A percentile compares a stretch with the other conserved stretches of the same genome.
Evolutionary conservation across 1,140 invertebrate genomes (phyloP).

Genomic region (Sminthurinus signatus): DNA sequence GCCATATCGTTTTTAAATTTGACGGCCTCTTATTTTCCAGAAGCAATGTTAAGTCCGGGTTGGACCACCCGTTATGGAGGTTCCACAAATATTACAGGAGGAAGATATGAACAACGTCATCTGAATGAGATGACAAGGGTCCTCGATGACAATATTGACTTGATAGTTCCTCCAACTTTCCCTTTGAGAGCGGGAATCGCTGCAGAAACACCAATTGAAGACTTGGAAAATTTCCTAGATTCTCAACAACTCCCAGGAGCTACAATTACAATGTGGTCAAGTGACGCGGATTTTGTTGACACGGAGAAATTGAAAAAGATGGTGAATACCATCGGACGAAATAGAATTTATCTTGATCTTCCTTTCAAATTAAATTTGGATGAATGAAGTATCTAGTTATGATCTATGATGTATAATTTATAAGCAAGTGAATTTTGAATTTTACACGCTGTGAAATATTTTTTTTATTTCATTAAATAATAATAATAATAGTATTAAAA

Average conservation of each 20-base stretch:
- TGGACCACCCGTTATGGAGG: constrained; percentile 69
- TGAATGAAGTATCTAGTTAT: too few relatives aligned
- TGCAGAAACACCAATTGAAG: constrained; percentile 53
- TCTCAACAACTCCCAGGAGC: too few relatives aligned
- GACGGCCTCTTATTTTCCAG: constrained; percentile 54
- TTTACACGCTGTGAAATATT: too few relatives aligned
- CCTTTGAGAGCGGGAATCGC: constrained; percentile 68
- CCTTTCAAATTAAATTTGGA: constrained; percentile 27
- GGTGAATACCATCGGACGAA: constrained; percentile 17
- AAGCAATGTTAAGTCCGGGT: constrained; percentile 69
- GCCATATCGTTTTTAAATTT: constrained; percentile 57
- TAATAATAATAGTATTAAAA: too few relatives aligned
- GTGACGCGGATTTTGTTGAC: constrained; percentile 10
- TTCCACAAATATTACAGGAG: not conserved
- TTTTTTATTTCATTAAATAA: too few relatives aligned
- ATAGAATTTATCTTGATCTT: constrained; percentile 46
- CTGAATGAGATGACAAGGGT: too few relatives aligned
- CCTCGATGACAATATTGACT: too few relatives aligned
- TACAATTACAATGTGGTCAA: constrained; percentile 33
- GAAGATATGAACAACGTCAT: too few relatives aligned
- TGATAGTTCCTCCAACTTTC: constrained; percentile 63
- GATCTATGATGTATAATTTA: too few relatives aligned
- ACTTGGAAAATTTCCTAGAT: not conserved
- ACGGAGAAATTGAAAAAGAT: constrained; percentile 15
- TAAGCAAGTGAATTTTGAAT: too few relatives aligned